These are phyloP conservation scores for Ctena decussata DNA, from an alignment of 2,888 invertebrate species.

Conservation along the genomic window DNA sequence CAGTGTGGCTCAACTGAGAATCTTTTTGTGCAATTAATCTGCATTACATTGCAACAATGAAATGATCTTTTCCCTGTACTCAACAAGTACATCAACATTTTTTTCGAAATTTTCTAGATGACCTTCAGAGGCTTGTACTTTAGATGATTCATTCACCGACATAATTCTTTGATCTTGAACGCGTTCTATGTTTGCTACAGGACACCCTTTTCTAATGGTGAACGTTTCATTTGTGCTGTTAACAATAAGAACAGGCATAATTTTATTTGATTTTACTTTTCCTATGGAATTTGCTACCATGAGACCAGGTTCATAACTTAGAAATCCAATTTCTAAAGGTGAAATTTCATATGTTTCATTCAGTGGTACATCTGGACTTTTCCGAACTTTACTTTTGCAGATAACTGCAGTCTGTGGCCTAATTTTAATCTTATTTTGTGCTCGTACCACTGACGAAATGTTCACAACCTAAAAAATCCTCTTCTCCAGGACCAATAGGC, in stretches of 20 bases:
- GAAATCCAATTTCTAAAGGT: background rate
- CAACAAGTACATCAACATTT: background rate
- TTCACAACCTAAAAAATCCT: background rate
- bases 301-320: background rate
- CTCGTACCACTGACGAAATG: background rate
- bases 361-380: background rate
- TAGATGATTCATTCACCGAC: background rate
- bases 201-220: background rate
- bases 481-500: too few relatives aligned
- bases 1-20: background rate
- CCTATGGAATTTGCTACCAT: background rate
- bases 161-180: background rate
- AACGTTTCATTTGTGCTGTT: background rate
- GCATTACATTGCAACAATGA: background rate
- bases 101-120: background rate
- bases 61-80: background rate
- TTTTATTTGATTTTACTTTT: background rate
- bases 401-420: background rate
- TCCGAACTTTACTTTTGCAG: background rate
- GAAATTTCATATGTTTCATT: background rate
- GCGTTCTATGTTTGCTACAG: background rate
- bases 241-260: background rate
- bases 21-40: background rate
- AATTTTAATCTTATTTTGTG: background rate
- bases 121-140: background rate